Percentiles rank a stretch among this genome's conserved stretches.
phyloP scores from a whole-genome alignment of 53 echinoderm and acorn worm genomes.

The Echinometra lucunter region DNA sequence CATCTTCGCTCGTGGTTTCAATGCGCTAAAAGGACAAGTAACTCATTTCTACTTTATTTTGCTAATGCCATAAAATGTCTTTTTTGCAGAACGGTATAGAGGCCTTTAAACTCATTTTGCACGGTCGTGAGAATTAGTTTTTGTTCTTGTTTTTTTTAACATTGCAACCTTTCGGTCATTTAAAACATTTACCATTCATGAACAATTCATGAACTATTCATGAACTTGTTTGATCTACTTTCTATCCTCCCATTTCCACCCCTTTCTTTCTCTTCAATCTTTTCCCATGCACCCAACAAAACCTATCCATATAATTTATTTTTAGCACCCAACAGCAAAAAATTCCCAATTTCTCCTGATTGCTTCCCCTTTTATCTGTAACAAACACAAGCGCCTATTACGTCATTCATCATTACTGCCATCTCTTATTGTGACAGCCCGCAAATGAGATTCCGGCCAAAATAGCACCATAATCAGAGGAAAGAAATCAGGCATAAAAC shows the following conservation, averaged over 20 bases:
- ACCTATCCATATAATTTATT: slow-evolving; percentile 19
- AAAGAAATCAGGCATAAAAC: neutral
- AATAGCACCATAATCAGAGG: neutral
- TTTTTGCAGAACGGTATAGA: no score
- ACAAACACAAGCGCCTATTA: neutral
- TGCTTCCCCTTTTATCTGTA: neutral
- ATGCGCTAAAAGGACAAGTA: no score
- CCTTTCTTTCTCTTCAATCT: neutral
- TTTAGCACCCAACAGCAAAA: neutral
- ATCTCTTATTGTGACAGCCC: neutral
- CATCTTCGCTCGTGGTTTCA: no score
- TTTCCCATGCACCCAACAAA: neutral
- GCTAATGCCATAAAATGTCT: no score
- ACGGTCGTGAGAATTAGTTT: no score
- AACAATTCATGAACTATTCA: no score
- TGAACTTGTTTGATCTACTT: neutral
- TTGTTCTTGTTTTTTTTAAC: no score
- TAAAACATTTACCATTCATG: neutral
- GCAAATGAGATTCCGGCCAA: slow-evolving; percentile 2
- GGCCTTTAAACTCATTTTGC: no score
- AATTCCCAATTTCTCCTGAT: neutral
- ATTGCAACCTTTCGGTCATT: no score
- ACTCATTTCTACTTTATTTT: no score
- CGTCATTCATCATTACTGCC: neutral
- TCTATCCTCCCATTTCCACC: neutral